These are phyloP conservation scores for Lateolabrax maculatus DNA, from an alignment of 2,797 vertebrate species.

Conservation along the genomic window DNA sequence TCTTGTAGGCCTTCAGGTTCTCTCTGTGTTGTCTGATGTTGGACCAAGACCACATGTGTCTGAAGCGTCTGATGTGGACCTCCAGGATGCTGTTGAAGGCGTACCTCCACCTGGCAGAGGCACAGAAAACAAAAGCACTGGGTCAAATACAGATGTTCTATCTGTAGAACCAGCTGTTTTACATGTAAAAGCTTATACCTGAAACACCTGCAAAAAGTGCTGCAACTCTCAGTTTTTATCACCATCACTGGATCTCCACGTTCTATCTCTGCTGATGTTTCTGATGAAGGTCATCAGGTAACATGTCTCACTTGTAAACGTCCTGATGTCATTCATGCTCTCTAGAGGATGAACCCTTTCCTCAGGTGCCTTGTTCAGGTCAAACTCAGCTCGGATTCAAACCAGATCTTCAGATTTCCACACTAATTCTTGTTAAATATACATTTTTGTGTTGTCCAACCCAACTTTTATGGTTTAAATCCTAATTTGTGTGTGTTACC, in stretches of 20 bases:
- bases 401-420: too few species aligned
- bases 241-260: too few species aligned
- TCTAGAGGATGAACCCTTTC: background rate
- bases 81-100: conserved; percentile 90
- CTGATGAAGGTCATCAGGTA: too few species aligned
- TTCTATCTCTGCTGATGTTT: too few species aligned
- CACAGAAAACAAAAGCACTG: background rate
- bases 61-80: conserved; percentile 88
- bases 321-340: too few species aligned
- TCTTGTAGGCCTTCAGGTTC: conserved; percentile 90
- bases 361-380: background rate
- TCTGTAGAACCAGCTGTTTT: too few species aligned
- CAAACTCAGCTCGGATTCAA: background rate
- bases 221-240: too few species aligned
- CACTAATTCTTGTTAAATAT: too few species aligned
- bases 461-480: too few species aligned
- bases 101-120: conserved; percentile 91
- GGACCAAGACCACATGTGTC: conserved; percentile 93
- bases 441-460: too few species aligned
- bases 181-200: background rate
- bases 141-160: background rate
- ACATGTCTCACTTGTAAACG: too few species aligned
- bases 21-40: conserved; percentile 89
- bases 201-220: background rate
- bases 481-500: too few species aligned